Conservation (phyloP, 2,113 vertebrate species). For the Strigops habroptila region DNA sequence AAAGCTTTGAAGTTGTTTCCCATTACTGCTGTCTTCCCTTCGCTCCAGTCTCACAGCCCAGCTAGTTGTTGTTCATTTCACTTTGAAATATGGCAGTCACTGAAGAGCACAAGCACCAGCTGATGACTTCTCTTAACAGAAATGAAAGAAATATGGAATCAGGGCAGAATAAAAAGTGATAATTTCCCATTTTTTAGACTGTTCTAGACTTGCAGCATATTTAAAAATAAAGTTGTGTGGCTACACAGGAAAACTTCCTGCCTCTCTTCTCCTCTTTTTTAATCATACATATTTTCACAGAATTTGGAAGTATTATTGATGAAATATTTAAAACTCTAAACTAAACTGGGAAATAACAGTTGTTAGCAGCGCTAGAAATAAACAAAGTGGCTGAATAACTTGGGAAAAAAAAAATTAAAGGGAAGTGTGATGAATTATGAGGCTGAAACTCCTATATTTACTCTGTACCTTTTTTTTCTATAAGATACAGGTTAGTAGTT, state of each 20-base stretch:
- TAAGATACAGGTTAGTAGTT: neutral
- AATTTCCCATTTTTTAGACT: neutral
- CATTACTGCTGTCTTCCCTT: neutral
- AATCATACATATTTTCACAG: neutral
- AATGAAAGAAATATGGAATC: neutral
- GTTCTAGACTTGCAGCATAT: neutral
- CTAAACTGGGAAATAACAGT: neutral
- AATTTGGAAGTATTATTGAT: neutral
- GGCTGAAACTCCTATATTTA: neutral
- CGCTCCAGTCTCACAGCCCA: neutral
- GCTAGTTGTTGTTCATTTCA: neutral
- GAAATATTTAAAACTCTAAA: neutral
- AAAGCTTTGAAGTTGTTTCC: slow-evolving; percentile 13
- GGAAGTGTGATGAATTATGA: neutral
- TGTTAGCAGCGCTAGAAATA: neutral
- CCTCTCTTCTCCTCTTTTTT: neutral
- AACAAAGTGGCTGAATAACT: neutral
- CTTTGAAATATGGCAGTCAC: neutral
- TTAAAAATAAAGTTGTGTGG: neutral
- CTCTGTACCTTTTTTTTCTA: neutral
- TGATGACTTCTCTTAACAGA: neutral
- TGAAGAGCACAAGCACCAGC: neutral
- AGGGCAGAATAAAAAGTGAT: neutral
- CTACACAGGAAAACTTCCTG: neutral
- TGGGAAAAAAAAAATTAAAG: neutral